Conservation (phyloP, 2,113 vertebrate species). For the Limanda limanda region DNA sequence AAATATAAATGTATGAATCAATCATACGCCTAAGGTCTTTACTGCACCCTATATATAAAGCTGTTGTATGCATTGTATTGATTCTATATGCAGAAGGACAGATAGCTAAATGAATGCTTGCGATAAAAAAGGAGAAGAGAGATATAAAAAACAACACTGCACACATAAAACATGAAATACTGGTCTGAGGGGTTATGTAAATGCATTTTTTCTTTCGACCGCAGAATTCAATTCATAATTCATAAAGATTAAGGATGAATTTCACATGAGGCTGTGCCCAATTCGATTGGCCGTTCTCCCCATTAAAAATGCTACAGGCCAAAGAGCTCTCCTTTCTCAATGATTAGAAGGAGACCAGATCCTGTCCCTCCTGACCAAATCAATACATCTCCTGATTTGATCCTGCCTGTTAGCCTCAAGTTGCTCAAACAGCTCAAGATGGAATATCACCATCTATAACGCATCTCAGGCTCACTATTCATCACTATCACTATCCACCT, state of each 20-base stretch:
- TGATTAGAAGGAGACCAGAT: constrained; percentile 69
- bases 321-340: constrained; percentile 57
- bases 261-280: constrained; percentile 60
- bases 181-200: constrained; percentile 78
- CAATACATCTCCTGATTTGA: constrained; percentile 73
- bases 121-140: constrained; percentile 56
- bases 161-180: constrained; percentile 73
- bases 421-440: constrained; percentile 38
- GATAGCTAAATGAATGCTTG: constrained; percentile 54
- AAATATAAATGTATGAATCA: constrained; percentile 10
- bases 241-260: constrained; percentile 79
- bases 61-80: constrained; percentile 11
- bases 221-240: constrained; percentile 79
- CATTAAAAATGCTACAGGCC: constrained; percentile 56
- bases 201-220: constrained; percentile 56
- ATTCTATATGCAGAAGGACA: constrained; percentile 44
- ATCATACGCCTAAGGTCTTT: constrained; percentile 6
- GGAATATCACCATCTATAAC: constrained; percentile 36
- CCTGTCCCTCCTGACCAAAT: constrained; percentile 65
- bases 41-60: background rate
- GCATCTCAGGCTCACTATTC: background rate
- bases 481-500: background rate
- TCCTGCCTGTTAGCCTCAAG: constrained; percentile 47
- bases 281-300: constrained; percentile 59
- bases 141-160: constrained; percentile 12